These are phyloP conservation scores for Sciurus vulgaris DNA, from an alignment of 2,797 vertebrate genomes.

Conservation along the genomic window DNA sequence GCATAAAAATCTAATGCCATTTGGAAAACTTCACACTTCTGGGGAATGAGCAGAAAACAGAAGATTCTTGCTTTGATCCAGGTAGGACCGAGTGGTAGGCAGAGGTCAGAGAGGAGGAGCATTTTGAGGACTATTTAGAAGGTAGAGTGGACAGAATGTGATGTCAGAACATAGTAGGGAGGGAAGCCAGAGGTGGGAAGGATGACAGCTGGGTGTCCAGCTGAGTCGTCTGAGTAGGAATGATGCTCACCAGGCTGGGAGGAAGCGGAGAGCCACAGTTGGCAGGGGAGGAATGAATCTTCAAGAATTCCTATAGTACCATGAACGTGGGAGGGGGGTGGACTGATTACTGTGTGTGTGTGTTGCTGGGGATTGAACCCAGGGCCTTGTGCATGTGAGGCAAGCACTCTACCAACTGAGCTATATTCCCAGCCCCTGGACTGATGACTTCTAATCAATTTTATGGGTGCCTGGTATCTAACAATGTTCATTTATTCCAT, in stretches of 20 bases:
- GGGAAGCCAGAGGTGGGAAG: background rate
- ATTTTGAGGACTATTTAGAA: background rate
- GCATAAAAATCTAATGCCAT: background rate
- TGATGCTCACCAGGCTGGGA: background rate
- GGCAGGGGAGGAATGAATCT: background rate
- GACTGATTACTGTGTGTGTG: background rate
- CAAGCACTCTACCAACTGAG: too few species aligned
- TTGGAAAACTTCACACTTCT: background rate
- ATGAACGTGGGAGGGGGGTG: background rate
- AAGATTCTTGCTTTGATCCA: background rate
- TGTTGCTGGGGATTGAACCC: too few species aligned
- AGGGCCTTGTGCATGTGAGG: too few species aligned
- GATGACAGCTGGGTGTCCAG: background rate
- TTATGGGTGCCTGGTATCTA: background rate
- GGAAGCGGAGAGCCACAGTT: background rate
- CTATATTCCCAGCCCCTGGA: too few species aligned
- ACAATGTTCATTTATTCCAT: background rate
- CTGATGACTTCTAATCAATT: background rate
- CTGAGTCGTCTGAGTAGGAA: background rate
- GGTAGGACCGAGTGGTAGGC: background rate
- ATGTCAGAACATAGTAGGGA: background rate
- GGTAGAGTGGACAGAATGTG: background rate
- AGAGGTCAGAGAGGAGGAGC: background rate
- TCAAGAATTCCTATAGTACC: background rate
- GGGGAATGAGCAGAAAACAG: conserved; percentile 14